Percentiles rank a stretch among this genome's conserved stretches.
Conservation (phyloP, 2,797 vertebrate genomes). For the Betta splendens region DNA sequence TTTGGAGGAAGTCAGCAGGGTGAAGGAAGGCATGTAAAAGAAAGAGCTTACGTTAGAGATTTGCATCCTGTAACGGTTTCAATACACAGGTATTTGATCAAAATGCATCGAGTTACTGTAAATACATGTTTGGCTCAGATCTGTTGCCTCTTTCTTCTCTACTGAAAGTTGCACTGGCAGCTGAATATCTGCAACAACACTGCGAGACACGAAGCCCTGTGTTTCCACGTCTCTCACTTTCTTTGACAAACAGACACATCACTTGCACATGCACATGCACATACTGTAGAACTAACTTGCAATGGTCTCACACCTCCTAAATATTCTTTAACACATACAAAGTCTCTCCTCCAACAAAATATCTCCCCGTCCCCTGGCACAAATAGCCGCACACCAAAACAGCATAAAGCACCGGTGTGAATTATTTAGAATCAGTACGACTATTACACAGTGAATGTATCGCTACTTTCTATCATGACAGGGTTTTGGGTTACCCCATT, state of each 20-base stretch:
- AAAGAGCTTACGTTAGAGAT: conserved; percentile 39
- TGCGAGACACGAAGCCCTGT: conserved; percentile 41
- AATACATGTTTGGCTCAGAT: not conserved
- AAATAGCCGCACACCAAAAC: conserved; percentile 55
- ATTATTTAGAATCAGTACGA: conserved; percentile 70
- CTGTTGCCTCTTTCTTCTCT: conserved; percentile 28
- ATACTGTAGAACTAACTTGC: conserved; percentile 11
- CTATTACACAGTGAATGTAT: conserved; percentile 37
- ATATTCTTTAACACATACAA: conserved; percentile 39
- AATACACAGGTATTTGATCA: not conserved
- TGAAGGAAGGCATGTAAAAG: conserved; percentile 52
- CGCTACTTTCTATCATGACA: conserved; percentile 61
- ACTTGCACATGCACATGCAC: conserved; percentile 10
- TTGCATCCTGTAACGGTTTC: too few species aligned
- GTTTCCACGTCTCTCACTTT: conserved; percentile 17
- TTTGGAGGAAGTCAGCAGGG: conserved; percentile 21
- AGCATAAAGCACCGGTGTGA: conserved; percentile 60
- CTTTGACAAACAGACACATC: not conserved
- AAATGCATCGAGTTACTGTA: conserved; percentile 1
- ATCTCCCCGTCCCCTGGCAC: conserved; percentile 51
- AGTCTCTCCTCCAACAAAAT: conserved; percentile 49
- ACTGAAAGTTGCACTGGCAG: conserved; percentile 33
- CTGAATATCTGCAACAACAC: conserved; percentile 31
- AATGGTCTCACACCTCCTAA: conserved; percentile 43
- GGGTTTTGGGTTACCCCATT: conserved; percentile 67